phyloP scores from a whole-genome alignment of 2,888 invertebrate species.

The Napeogenes inachia region DNA sequence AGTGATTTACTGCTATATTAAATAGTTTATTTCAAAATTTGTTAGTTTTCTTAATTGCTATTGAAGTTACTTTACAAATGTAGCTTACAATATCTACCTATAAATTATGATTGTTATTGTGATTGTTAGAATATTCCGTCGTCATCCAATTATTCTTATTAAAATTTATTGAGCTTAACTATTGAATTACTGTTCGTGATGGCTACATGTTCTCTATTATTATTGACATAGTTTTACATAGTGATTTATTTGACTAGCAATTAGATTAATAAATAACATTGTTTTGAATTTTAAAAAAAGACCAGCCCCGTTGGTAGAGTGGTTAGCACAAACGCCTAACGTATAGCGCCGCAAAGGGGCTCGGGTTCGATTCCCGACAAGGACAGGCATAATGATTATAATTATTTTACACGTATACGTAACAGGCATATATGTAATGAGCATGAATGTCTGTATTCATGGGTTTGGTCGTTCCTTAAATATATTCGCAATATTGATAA shows the following conservation, averaged over 20 bases:
- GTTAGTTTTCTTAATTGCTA: background rate
- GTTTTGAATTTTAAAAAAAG: slow-evolving; percentile 1
- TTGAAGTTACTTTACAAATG: background rate
- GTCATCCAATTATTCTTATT: slow-evolving; percentile 56
- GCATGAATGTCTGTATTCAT: no score
- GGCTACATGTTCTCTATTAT: slow-evolving; percentile 45
- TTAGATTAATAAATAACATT: slow-evolving; percentile 18
- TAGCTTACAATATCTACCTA: slow-evolving; percentile 11
- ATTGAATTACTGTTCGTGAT: slow-evolving; percentile 53
- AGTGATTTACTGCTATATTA: slow-evolving; percentile 52
- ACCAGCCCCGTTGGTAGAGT: no score
- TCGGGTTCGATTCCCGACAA: no score
- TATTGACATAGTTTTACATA: slow-evolving; percentile 54
- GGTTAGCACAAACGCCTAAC: no score
- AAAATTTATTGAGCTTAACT: slow-evolving; percentile 58
- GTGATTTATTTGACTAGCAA: slow-evolving; percentile 56
- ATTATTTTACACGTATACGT: background rate
- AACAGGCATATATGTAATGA: no score
- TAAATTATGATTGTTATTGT: slow-evolving; percentile 37
- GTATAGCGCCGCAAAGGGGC: no score
- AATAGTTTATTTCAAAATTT: slow-evolving; percentile 46
- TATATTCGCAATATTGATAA: no score
- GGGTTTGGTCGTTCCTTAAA: no score
- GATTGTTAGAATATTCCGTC: slow-evolving; percentile 41
- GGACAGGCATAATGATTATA: slow-evolving; percentile 1